A percentile compares a stretch with the other conserved stretches of the same genome.
Evolutionary conservation across 2,113 vertebrate species (phyloP).

Genomic region (Cinclus mexicanus): DNA sequence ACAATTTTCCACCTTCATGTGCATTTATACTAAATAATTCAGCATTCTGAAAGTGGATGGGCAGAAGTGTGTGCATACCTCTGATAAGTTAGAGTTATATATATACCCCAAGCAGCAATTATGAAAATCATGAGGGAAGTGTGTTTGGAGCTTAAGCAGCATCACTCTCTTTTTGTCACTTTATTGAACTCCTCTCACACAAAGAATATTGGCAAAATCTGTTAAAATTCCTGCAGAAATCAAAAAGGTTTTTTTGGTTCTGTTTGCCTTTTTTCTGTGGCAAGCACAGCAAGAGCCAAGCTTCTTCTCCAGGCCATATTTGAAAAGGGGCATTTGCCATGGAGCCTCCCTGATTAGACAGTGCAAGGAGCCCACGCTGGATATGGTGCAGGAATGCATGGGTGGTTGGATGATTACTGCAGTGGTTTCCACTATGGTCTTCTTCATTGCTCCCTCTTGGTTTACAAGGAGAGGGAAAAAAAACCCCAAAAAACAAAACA

Average conservation of each 20-base stretch:
- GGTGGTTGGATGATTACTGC: neutral
- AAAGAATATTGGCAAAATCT: neutral
- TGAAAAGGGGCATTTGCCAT: neutral
- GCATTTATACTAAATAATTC: neutral
- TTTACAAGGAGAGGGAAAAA: neutral
- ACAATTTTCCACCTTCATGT: neutral
- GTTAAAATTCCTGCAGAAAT: neutral
- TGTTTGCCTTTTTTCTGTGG: neutral
- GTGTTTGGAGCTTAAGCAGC: neutral
- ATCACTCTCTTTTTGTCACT: neutral
- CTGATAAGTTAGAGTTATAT: neutral
- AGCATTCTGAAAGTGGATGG: neutral
- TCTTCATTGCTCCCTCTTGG: neutral
- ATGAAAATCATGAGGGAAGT: neutral
- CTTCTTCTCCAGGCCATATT: neutral
- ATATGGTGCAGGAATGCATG: neutral
- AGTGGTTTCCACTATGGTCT: neutral
- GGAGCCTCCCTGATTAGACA: neutral
- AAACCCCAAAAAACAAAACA: too few relatives aligned
- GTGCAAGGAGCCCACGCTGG: neutral
- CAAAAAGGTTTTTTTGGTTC: neutral
- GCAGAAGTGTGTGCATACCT: neutral
- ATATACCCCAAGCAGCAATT: neutral
- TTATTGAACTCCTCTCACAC: neutral
- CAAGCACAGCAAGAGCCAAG: neutral